Percentiles rank a stretch among this genome's conserved stretches.
Evolutionary conservation across 2,113 vertebrate species (phyloP).

Genomic region (Cryptomyrus ogoouensis): DNA sequence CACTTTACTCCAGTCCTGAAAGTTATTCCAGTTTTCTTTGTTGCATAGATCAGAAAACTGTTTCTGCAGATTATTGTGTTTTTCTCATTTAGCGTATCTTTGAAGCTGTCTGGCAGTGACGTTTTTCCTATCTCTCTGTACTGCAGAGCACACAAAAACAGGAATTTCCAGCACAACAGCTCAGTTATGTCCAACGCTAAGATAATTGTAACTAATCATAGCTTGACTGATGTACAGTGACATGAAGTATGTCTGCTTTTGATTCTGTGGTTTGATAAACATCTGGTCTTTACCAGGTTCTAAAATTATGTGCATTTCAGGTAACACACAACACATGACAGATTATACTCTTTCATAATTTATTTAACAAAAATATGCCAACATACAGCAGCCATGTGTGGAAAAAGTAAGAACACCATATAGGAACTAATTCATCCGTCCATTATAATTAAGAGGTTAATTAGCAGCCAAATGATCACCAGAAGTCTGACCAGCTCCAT

Average conservation of each 20-base stretch:
- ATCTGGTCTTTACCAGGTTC: not conserved
- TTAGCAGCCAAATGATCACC: not conserved
- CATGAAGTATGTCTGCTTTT: not conserved
- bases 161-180: not conserved
- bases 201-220: not conserved
- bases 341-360: not conserved
- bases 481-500: not conserved
- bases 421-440: not conserved
- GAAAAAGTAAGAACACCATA: not conserved
- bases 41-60: not conserved
- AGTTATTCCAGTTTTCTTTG: not conserved
- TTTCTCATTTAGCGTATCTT: not conserved
- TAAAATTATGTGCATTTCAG: not conserved
- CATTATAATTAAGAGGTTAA: not conserved
- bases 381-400: not conserved
- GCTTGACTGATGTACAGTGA: not conserved
- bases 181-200: not conserved
- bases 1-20: not conserved
- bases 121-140: not conserved
- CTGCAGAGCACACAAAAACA: not conserved
- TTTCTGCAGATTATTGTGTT: not conserved
- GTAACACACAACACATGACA: not conserved
- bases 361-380: not conserved
- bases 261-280: not conserved
- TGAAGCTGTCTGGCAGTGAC: not conserved